These are phyloP conservation scores for Myiozetetes cayanensis DNA, from an alignment of 2,113 vertebrate species.

Conservation along the genomic window DNA sequence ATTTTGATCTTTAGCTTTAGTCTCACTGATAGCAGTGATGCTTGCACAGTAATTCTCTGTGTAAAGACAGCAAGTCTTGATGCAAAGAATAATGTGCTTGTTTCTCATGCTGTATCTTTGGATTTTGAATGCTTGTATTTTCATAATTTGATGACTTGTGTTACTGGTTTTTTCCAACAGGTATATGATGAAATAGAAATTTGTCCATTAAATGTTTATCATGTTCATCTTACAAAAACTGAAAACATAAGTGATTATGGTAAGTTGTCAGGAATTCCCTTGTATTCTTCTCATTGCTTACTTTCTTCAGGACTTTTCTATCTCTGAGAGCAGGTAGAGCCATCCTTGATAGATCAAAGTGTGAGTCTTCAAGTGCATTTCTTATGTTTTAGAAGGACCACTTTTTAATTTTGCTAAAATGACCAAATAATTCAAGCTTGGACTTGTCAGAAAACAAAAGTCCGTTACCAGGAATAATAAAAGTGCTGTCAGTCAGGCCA, in stretches of 20 bases:
- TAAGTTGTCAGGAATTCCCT: conserved; percentile 53
- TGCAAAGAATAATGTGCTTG: background rate
- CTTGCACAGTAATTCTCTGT: background rate
- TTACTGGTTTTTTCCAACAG: conserved; percentile 60
- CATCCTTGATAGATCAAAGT: background rate
- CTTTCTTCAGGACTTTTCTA: background rate
- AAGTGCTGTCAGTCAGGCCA: background rate
- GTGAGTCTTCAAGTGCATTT: background rate
- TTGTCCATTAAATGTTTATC: conserved; percentile 77
- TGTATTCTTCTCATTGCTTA: background rate
- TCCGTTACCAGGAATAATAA: background rate
- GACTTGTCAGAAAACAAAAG: background rate
- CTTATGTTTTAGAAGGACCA: background rate
- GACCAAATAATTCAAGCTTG: background rate
- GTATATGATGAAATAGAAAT: conserved; percentile 87
- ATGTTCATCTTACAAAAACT: conserved; percentile 81
- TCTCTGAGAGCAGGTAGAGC: background rate
- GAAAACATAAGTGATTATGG: conserved; percentile 82
- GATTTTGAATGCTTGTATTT: background rate
- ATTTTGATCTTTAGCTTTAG: background rate
- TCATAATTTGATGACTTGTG: background rate
- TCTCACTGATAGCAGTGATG: background rate
- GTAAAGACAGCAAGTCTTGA: background rate
- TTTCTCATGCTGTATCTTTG: background rate
- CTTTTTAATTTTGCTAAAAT: background rate